Percentiles rank a stretch among this genome's conserved stretches.
Evolutionary conservation across 2,113 vertebrate genomes (phyloP).

Genomic region (Sminthopsis crassicaudata): DNA sequence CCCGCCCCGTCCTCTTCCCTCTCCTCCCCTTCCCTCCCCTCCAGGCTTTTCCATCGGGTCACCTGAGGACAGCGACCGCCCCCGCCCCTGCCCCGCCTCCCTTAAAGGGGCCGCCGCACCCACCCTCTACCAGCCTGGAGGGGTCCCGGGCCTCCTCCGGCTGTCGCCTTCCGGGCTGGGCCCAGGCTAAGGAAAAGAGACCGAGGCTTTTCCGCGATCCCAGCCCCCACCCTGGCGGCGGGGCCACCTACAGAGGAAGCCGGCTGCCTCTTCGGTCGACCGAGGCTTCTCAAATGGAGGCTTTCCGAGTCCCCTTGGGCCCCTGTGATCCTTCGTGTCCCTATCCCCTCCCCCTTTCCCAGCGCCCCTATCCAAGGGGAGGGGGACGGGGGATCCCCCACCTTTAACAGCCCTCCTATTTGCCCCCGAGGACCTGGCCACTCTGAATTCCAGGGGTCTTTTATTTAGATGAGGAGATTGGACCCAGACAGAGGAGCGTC

Average conservation of each 20-base stretch:
- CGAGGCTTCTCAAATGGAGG: no score
- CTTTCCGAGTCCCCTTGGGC: background rate
- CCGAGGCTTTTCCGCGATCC: no score
- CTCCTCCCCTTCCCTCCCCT: background rate
- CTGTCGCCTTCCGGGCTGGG: no score
- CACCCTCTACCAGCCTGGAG: background rate
- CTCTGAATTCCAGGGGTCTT: background rate
- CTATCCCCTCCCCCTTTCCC: no score
- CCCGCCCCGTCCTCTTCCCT: conserved; percentile 8
- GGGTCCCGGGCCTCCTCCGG: no score
- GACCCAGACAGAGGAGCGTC: background rate
- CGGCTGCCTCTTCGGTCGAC: no score
- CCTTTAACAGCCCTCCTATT: background rate
- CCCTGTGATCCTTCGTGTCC: no score
- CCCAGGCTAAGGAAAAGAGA: no score
- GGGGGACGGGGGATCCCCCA: no score
- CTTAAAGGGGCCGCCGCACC: background rate
- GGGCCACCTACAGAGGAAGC: background rate
- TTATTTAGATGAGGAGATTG: background rate
- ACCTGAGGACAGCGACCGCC: background rate
- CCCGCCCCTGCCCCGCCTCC: background rate
- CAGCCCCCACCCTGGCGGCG: no score
- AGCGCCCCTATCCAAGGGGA: no score
- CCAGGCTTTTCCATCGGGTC: background rate
- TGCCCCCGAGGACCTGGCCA: no score